Evolutionary conservation across 2,113 vertebrate genomes (phyloP).

Genomic region (Dicerorhinus sumatrensis): DNA sequence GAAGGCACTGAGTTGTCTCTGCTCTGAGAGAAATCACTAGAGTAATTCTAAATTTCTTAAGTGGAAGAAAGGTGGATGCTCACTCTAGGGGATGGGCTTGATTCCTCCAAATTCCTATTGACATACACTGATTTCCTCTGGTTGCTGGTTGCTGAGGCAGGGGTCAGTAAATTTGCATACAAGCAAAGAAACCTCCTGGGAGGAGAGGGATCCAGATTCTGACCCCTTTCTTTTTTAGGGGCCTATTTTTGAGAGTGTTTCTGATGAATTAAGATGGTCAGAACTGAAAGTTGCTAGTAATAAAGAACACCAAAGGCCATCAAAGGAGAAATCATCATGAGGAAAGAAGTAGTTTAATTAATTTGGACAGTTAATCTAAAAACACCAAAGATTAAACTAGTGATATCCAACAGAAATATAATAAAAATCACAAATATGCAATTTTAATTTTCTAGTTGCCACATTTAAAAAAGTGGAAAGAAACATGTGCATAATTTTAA

Average conservation of each 20-base stretch:
- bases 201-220: background rate
- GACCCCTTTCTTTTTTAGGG: background rate
- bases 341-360: background rate
- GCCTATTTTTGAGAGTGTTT: background rate
- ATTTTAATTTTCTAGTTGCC: background rate
- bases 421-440: background rate
- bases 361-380: background rate
- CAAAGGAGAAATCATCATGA: background rate
- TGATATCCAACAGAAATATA: background rate
- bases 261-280: background rate
- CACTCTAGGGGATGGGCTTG: background rate
- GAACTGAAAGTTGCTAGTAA: background rate
- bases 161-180: background rate
- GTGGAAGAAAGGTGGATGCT: background rate
- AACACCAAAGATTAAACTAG: background rate
- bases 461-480: background rate
- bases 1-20: background rate
- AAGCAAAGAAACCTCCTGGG: background rate
- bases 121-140: no score
- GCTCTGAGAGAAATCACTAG: background rate
- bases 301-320: background rate
- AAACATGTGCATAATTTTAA: background rate
- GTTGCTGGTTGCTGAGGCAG: background rate
- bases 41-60: background rate
- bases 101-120: background rate